A percentile compares a stretch with the other conserved stretches of the same genome.
phyloP scores from a whole-genome alignment of 2,888 invertebrate genomes.

The Neoascia interrupta region DNA sequence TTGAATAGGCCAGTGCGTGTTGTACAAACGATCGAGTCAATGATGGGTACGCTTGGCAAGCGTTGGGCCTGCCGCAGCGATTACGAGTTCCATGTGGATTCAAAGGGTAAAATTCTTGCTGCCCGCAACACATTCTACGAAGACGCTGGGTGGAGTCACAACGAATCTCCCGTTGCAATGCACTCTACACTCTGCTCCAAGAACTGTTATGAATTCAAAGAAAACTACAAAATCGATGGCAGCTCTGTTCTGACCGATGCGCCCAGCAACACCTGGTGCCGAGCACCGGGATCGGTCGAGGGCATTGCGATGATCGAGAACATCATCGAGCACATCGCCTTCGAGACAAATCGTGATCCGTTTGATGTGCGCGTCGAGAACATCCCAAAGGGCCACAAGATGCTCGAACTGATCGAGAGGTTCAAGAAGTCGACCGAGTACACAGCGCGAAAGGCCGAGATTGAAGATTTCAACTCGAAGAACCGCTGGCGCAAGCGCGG shows the following conservation, averaged over 20 bases:
- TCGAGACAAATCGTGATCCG: constrained; percentile 81
- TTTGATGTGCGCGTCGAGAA: constrained; percentile 82
- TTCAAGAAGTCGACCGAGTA: constrained; percentile 82
- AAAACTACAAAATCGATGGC: constrained; percentile 85
- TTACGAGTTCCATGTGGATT: constrained; percentile 85
- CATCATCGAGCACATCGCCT: constrained; percentile 85
- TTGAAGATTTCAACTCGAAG: constrained; percentile 83
- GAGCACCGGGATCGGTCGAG: constrained; percentile 84
- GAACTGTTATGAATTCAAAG: constrained; percentile 84
- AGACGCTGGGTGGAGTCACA: constrained; percentile 81
- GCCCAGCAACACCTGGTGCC: constrained; percentile 85
- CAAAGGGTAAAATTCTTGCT: constrained; percentile 85
- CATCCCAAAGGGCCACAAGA: constrained; percentile 78
- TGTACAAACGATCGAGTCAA: constrained; percentile 85
- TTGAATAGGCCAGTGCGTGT: constrained; percentile 85
- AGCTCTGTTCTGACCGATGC: constrained; percentile 85
- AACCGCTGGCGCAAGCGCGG: constrained; percentile 92
- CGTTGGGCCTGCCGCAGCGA: constrained; percentile 83
- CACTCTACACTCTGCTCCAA: constrained; percentile 75
- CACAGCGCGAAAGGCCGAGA: constrained; percentile 80
- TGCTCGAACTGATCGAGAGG: constrained; percentile 81
- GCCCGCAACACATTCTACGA: constrained; percentile 82
- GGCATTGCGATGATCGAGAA: constrained; percentile 83
- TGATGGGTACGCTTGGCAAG: constrained; percentile 86
- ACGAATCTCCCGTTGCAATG: constrained; percentile 80